Conservation (phyloP, 2,113 vertebrate genomes). For the Centropristis striata region DNA sequence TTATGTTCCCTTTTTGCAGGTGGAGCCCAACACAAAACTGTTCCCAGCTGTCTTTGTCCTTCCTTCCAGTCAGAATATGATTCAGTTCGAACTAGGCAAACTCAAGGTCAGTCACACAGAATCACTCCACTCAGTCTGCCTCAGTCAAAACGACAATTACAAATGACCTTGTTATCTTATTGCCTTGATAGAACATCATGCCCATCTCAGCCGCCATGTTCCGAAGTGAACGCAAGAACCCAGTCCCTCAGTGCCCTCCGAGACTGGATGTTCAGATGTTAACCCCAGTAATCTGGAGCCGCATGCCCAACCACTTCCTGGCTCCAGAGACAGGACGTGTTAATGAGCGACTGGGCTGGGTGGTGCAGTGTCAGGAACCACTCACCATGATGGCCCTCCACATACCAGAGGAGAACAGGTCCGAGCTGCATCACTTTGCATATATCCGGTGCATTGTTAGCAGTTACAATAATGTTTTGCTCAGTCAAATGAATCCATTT, state of each 20-base stretch:
- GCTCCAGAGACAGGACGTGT: conserved; percentile 84
- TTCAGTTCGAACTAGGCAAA: conserved; percentile 95
- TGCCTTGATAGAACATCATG: conserved; percentile 92
- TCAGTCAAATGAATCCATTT: background rate
- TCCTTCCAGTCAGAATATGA: conserved; percentile 92
- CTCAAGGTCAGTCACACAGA: conserved; percentile 87
- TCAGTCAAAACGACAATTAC: background rate
- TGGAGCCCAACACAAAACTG: conserved; percentile 95
- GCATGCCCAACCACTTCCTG: conserved; percentile 93
- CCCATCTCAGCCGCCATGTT: conserved; percentile 97
- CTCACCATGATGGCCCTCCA: conserved; percentile 97
- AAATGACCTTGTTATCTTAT: background rate
- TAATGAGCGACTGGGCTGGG: conserved; percentile 93
- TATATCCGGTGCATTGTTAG: background rate
- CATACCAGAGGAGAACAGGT: conserved; percentile 96
- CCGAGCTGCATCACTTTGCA: background rate
- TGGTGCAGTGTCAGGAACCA: conserved; percentile 89
- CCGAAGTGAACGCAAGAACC: conserved; percentile 92
- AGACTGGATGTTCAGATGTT: conserved; percentile 91
- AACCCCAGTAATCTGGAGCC: conserved; percentile 94
- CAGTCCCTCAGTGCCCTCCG: conserved; percentile 92
- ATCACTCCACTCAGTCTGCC: background rate
- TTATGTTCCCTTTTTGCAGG: conserved; percentile 79
- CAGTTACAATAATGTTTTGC: background rate
- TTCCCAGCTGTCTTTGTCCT: conserved; percentile 93